Conservation (phyloP, 2,888 invertebrate genomes). For the Caenorhabditis afra region DNA sequence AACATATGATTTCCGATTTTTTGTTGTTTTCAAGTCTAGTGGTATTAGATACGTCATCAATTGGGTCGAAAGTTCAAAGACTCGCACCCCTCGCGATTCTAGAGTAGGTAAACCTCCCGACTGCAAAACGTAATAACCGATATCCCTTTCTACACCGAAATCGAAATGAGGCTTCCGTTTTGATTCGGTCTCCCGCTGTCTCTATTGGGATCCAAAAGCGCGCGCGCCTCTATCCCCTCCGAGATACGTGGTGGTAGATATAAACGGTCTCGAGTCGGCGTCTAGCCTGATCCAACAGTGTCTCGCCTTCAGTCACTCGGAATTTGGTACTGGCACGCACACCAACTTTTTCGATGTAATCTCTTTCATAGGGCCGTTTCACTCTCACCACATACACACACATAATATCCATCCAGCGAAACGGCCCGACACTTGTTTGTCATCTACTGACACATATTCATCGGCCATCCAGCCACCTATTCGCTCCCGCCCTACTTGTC, state of each 20-base stretch:
- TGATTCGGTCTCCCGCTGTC: not conserved
- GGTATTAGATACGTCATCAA: no score
- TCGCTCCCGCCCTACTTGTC: no score
- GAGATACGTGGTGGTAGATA: slow-evolving; percentile 46
- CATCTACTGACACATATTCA: not conserved
- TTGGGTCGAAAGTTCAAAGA: no score
- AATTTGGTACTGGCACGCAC: slow-evolving; percentile 39
- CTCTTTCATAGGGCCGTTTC: slow-evolving; percentile 34
- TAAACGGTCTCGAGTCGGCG: slow-evolving; percentile 47
- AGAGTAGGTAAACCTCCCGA: no score
- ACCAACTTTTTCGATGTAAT: slow-evolving; percentile 47
- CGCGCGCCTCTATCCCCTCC: not conserved
- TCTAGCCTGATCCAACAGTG: slow-evolving; percentile 1
- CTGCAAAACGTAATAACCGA: no score
- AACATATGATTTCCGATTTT: no score
- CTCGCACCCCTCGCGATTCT: no score
- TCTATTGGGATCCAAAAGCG: slow-evolving; percentile 20
- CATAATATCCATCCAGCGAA: slow-evolving; percentile 31
- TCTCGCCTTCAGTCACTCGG: slow-evolving; percentile 25
- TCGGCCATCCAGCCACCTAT: not conserved
- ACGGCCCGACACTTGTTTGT: slow-evolving; percentile 14
- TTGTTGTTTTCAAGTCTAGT: no score
- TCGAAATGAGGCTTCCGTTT: not conserved
- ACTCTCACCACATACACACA: slow-evolving; percentile 19
- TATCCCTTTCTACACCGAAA: no score